phyloP scores from a whole-genome alignment of 2,888 invertebrate species.

The Tiphia femorata region DNA sequence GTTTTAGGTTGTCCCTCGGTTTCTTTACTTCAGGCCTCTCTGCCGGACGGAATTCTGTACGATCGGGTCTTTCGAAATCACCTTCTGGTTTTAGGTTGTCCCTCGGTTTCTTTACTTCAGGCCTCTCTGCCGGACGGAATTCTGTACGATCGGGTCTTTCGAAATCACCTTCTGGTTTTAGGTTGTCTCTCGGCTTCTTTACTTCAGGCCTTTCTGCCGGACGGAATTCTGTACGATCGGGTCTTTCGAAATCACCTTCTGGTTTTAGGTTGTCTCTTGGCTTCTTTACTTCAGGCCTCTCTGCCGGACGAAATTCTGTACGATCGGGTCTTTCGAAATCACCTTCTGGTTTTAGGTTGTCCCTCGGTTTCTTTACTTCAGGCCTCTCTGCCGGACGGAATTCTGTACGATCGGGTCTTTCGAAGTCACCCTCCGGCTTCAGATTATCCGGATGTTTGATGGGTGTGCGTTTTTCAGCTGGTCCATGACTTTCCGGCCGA shows the following conservation, averaged over 20 bases:
- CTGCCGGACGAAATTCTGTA: conserved; percentile 63
- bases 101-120: conserved; percentile 70
- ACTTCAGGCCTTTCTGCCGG: conserved; percentile 69
- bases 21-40: conserved; percentile 57
- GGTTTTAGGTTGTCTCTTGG: conserved; percentile 71
- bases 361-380: conserved; percentile 65
- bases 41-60: too few relatives aligned
- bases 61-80: conserved; percentile 69
- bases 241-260: conserved; percentile 70
- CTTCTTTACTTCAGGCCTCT: conserved; percentile 71
- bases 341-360: conserved; percentile 66
- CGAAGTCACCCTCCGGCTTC: conserved; percentile 73
- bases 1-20: conserved; percentile 70
- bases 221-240: conserved; percentile 52
- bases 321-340: conserved; percentile 68
- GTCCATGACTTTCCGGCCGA: conserved; percentile 40
- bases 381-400: conserved; percentile 70
- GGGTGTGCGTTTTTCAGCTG: conserved; percentile 40
- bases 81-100: conserved; percentile 73
- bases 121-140: conserved; percentile 64
- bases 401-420: conserved; percentile 69
- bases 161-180: conserved; percentile 72
- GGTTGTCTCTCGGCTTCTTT: conserved; percentile 70
- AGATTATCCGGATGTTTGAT: conserved; percentile 72
- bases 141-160: conserved; percentile 70